A percentile compares a stretch with the other conserved stretches of the same genome.
These are phyloP conservation scores for Myotis findleyi DNA, from an alignment of 2,797 vertebrate species.

Conservation along the genomic window DNA sequence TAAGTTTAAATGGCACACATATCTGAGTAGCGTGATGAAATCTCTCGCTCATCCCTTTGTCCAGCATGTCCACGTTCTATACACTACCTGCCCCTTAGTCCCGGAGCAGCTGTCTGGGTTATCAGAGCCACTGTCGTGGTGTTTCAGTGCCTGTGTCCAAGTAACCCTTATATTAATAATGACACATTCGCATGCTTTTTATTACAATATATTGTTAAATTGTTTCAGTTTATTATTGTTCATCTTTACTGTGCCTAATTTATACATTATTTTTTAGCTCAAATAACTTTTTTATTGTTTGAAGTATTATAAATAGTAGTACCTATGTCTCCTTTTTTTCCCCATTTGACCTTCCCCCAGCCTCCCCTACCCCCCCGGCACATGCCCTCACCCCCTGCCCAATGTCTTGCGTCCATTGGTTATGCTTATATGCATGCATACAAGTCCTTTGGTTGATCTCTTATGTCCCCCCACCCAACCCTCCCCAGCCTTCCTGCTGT, in stretches of 20 bases:
- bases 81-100: not conserved
- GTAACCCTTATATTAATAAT: not conserved
- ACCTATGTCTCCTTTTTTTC: too few relatives aligned
- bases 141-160: not conserved
- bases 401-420: too few relatives aligned
- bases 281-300: too few relatives aligned
- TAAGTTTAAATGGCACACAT: not conserved
- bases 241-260: not conserved
- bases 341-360: too few relatives aligned
- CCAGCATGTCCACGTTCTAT: not conserved
- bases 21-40: not conserved
- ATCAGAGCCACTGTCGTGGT: not conserved
- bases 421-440: too few relatives aligned
- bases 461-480: too few relatives aligned
- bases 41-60: not conserved
- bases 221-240: not conserved
- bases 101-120: not conserved
- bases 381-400: too few relatives aligned
- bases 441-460: too few relatives aligned
- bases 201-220: not conserved
- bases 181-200: not conserved
- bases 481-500: too few relatives aligned
- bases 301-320: too few relatives aligned
- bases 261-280: not conserved
- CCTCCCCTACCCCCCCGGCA: too few relatives aligned